A percentile compares a stretch with the other conserved stretches of the same genome.
phyloP scores from a whole-genome alignment of 2,888 invertebrate genomes.

The Mesorhabditis spiculigera region DNA sequence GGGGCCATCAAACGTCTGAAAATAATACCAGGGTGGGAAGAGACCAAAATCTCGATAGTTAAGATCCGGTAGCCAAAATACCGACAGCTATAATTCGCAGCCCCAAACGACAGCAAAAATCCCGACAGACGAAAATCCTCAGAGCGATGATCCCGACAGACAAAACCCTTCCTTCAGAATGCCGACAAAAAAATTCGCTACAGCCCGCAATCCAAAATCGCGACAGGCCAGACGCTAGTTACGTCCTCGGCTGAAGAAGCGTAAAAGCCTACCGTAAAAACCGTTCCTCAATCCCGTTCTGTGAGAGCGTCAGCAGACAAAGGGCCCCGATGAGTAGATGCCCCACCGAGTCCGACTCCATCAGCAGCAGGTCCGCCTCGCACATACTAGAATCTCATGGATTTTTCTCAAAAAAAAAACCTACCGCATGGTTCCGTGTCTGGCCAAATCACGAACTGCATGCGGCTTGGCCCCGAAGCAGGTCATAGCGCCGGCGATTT shows the following conservation, averaged over 20 bases:
- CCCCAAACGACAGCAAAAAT: no score
- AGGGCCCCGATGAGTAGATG: constrained; percentile 29
- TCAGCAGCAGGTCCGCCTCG: constrained; percentile 29
- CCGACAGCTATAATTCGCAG: no score
- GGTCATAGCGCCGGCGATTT: neutral
- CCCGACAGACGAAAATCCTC: no score
- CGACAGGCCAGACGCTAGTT: no score
- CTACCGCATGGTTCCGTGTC: neutral
- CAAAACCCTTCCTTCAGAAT: no score
- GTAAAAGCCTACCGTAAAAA: neutral
- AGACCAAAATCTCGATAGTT: no score
- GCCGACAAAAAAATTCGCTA: no score
- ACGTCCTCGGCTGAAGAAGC: no score
- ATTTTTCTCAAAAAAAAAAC: neutral
- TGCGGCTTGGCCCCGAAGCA: constrained; percentile 2
- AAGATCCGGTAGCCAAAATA: no score
- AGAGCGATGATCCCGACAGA: no score
- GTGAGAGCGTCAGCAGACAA: constrained; percentile 22
- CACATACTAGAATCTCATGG: neutral
- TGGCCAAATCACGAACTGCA: neutral
- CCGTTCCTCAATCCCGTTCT: constrained; percentile 12
- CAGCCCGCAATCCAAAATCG: no score
- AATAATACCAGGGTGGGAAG: no score
- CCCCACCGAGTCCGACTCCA: constrained; percentile 29
- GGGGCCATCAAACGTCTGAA: neutral